Percentiles rank a stretch among this genome's conserved stretches.
phyloP scores from a whole-genome alignment of 2,113 vertebrate species.

The Axis porcinus region DNA sequence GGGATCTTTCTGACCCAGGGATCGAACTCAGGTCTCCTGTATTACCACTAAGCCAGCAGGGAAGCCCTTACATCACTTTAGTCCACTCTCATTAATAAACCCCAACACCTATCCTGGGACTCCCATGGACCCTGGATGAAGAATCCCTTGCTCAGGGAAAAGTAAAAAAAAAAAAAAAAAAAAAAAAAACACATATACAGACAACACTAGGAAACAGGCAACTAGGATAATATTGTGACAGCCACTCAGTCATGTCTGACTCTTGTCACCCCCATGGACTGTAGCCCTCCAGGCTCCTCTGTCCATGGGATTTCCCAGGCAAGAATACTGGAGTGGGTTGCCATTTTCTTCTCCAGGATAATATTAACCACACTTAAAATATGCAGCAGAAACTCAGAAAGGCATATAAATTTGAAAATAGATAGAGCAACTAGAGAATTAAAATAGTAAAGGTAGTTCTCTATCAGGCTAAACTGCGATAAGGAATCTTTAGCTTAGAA shows the following conservation, averaged over 20 bases:
- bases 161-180: not conserved
- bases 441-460: not conserved
- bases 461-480: not conserved
- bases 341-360: not conserved
- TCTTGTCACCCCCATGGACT: not conserved
- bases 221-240: not conserved
- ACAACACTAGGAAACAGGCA: not conserved
- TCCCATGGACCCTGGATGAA: not conserved
- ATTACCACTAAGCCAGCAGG: not conserved
- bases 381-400: not conserved
- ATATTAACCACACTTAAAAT: not conserved
- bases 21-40: not conserved
- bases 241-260: accelerated
- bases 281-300: not conserved
- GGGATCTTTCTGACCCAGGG: not conserved
- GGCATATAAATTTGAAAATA: not conserved
- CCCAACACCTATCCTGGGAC: not conserved
- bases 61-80: not conserved
- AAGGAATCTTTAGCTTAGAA: not conserved
- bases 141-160: not conserved
- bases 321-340: not conserved
- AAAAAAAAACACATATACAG: not conserved
- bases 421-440: not conserved
- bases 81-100: not conserved
- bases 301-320: not conserved